Evolutionary conservation across 2,888 invertebrate species (phyloP).

Genomic region (Dicycla oo): DNA sequence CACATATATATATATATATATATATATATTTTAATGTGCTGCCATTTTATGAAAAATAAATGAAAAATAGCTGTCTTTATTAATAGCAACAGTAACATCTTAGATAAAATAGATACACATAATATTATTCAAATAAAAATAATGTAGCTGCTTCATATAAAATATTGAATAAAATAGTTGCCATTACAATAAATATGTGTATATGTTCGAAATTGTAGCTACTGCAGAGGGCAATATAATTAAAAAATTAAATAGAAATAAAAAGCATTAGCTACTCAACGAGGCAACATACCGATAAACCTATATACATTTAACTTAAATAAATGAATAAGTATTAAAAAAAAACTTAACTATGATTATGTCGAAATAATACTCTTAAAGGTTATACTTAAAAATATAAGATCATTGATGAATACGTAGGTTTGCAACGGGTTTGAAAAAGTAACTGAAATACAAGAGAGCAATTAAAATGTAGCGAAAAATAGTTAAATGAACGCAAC

Average conservation of each 20-base stretch:
- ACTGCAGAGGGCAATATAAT: slow-evolving; percentile 69
- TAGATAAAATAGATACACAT: slow-evolving; percentile 8
- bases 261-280: slow-evolving; percentile 60
- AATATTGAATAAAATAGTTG: slow-evolving; percentile 25
- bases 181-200: slow-evolving; percentile 22
- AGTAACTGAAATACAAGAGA: slow-evolving; percentile 20
- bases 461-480: slow-evolving; percentile 11
- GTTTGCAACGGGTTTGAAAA: slow-evolving; percentile 53
- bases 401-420: slow-evolving; percentile 44
- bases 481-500: background rate
- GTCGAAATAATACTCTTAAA: slow-evolving; percentile 58
- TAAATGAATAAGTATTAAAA: slow-evolving; percentile 31
- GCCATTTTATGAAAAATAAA: background rate
- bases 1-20: slow-evolving; percentile 1
- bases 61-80: slow-evolving; percentile 12
- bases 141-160: slow-evolving; percentile 21
- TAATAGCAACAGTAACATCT: background rate
- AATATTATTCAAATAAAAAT: slow-evolving; percentile 4
- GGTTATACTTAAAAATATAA: slow-evolving; percentile 42
- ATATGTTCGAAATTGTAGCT: slow-evolving; percentile 61
- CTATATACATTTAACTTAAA: slow-evolving; percentile 45
- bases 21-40: slow-evolving; percentile 5
- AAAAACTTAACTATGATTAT: slow-evolving; percentile 50
- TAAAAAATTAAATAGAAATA: slow-evolving; percentile 14
- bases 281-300: slow-evolving; percentile 54